phyloP scores from a whole-genome alignment of 2,113 vertebrate genomes.

The Antigone vipio region DNA sequence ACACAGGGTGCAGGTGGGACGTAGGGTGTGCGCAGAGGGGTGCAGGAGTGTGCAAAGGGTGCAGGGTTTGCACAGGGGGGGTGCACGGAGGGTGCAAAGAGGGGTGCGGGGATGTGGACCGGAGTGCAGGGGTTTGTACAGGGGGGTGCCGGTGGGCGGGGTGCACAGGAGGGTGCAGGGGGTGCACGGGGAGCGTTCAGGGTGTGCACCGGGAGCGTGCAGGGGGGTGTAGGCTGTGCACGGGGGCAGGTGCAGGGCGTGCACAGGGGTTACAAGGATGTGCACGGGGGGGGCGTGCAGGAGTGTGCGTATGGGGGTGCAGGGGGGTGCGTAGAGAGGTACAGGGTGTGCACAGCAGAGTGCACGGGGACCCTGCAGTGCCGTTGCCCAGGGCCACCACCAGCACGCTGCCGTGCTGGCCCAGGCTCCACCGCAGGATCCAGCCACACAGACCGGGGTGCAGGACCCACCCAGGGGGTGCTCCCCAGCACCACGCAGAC shows the following conservation, averaged over 20 bases:
- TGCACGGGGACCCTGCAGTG: neutral
- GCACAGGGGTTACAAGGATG: no score
- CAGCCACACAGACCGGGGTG: rapidly evolving
- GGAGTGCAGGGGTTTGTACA: neutral
- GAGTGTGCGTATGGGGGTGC: no score
- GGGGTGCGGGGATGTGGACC: neutral
- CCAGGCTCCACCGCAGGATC: neutral
- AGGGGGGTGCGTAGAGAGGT: neutral
- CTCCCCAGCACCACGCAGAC: no score
- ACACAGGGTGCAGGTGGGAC: no score
- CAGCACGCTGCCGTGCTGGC: rapidly evolving
- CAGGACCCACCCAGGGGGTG: no score
- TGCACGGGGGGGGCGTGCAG: no score
- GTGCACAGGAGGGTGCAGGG: neutral
- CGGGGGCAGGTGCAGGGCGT: no score
- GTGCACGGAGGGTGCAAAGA: neutral
- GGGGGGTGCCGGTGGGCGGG: no score
- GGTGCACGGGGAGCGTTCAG: neutral
- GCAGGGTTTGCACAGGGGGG: no score
- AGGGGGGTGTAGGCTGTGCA: neutral
- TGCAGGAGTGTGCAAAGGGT: no score
- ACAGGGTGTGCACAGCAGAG: neutral
- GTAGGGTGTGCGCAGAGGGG: no score
- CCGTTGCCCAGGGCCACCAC: neutral
- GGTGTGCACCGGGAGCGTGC: neutral